Conservation (phyloP, 2,888 invertebrate species). For the Idaea biselata region DNA sequence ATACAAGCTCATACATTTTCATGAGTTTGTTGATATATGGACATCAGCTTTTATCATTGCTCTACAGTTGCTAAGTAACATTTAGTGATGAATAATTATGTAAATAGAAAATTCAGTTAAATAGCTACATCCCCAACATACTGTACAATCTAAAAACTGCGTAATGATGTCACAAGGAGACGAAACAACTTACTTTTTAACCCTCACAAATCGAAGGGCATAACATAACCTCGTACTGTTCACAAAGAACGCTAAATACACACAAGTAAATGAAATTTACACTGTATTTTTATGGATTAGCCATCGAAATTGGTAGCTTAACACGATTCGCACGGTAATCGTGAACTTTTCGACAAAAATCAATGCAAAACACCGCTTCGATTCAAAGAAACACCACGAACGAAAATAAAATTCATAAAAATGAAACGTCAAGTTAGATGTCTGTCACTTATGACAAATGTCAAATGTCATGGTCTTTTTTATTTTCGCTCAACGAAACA, state of each 20-base stretch:
- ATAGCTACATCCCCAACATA: not conserved
- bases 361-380: conserved; percentile 38
- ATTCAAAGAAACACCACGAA: conserved; percentile 37
- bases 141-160: not conserved
- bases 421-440: conserved; percentile 13
- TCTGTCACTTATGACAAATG: not conserved
- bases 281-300: not conserved
- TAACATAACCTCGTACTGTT: conserved; percentile 64
- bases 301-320: conserved; percentile 10
- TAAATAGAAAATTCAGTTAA: not conserved
- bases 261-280: conserved; percentile 6
- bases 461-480: not conserved
- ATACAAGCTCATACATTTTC: not conserved
- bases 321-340: conserved; percentile 14
- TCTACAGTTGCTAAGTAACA: not conserved
- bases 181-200: conserved; percentile 52
- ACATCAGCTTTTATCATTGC: not conserved
- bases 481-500: not conserved
- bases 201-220: conserved; percentile 53
- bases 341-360: conserved; percentile 32
- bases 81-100: not conserved
- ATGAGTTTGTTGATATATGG: not conserved
- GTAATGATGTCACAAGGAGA: not conserved
- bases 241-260: conserved; percentile 35
- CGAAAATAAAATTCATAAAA: conserved; percentile 24